A percentile compares a stretch with the other conserved stretches of the same genome.
These are phyloP conservation scores for Marmota monax DNA, from an alignment of 2,113 vertebrate genomes.

Conservation along the genomic window DNA sequence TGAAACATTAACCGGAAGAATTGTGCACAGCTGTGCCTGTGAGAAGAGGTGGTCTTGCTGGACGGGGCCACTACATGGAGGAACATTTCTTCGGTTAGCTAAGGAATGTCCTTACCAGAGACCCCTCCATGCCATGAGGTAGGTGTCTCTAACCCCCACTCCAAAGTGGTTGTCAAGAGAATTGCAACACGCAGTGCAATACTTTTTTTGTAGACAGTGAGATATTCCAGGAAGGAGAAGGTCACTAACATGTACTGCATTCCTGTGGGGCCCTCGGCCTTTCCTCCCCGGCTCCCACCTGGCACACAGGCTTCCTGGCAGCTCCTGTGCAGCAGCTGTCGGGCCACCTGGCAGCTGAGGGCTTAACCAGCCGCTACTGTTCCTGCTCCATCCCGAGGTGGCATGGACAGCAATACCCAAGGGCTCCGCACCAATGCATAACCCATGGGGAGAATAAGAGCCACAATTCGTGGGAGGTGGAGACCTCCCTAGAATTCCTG, in stretches of 20 bases:
- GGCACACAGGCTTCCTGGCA: conserved; percentile 20
- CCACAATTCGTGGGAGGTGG: accelerated
- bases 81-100: neutral
- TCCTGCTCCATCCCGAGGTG: neutral
- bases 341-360: conserved; percentile 50
- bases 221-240: neutral
- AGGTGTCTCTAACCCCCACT: neutral
- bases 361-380: neutral
- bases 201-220: neutral
- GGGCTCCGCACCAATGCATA: neutral
- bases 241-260: neutral
- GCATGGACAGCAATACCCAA: neutral
- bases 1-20: neutral
- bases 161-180: neutral
- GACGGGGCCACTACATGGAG: accelerated
- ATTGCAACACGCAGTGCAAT: neutral
- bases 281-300: neutral
- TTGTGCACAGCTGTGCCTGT: neutral
- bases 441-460: neutral
- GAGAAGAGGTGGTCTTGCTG: neutral
- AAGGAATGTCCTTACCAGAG: neutral
- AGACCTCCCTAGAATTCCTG: neutral
- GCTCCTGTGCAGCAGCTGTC: conserved; percentile 41
- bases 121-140: neutral
- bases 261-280: neutral